Base-by-base conservation (phyloP, 53 echinoderm and acorn worm species). In the Glandiceps talaboti region DNA sequence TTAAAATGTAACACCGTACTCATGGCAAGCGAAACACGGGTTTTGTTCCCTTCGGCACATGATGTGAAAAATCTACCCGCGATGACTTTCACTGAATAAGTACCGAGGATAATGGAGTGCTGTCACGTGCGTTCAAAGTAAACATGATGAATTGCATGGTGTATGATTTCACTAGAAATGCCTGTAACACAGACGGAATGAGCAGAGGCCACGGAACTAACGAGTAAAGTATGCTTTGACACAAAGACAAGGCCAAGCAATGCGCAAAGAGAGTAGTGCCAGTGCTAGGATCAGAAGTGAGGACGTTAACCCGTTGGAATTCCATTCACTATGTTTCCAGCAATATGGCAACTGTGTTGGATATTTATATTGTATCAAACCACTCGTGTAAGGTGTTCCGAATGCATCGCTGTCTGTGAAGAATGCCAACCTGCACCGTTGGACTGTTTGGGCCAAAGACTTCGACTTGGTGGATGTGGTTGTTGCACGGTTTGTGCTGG, bases 401-500 rank as follows among this genome's bases (percentile, higher is more conserved):
- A 45, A 12, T 45, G 64, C 20, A 45, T 45, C 64, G 64, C 64
- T 20, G 20, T 45, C 64, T 45, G 64, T 20, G 64, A 45, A 45
- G 64, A 45, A 45, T 45, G 64, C 20, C 64, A 45, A 20, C 64
- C 64, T 6, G 80, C 90, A 29, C 85, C 90, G 29, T 85, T 87
- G 26, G 73, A 75, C 28, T 95, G 95, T 77, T 83, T 88, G 29
- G 94, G 94, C 1, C 81, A 84, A 0, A 77, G 92, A 30, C 82
- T 77, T 14, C 82, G 88, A 0, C 82, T 86, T 33, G 95, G 86
- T 80, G 92, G 90, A 14, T 95, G 92, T 30, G 85, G 84, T 20
- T 92, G 92, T 77, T 95, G 95, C 80, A 90, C 90, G 6, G 84
- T 95, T 29, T 95, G 95, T 81, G 82, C 90, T 78, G 79, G 90